Evolutionary conservation across 2,797 vertebrate genomes (phyloP), one percentile per base, ranked within the genome.

Genomic region (Limosa lapponica): DNA sequence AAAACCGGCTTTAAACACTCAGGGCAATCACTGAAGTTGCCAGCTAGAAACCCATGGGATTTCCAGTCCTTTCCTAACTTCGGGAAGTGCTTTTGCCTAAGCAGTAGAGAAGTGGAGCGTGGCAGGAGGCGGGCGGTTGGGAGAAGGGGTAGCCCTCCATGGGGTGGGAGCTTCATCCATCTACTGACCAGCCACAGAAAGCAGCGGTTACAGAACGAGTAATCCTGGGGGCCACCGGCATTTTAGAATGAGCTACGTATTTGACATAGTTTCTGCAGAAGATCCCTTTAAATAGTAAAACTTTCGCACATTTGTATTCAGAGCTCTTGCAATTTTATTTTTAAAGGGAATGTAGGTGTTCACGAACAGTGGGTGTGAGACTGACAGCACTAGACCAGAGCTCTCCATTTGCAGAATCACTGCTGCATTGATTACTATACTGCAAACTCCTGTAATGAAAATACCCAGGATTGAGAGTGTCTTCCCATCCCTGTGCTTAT

Each of bases 361-460:
- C 80, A 55, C 0, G 2, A 94, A 19, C 59, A 64, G 91, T 74
- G 52, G 86, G 90, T 70, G 77, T 95, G 82, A 96, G 93, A 96
- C 94, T 94, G 95, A 96, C 93, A 96, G 96, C 93, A 89, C 91
- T 87, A 93, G 96, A 95, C 89, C 96, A 91, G 89, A 94, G 73
- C 78, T 65, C 93, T 87, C 93, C 80, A 32, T 89, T 94, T 95
- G 85, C 95, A 84, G 94, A 55, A 90, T 44, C 74, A 39, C 89
- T 95, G 77, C 90, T 91, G 89, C 90, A 71, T 24, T 59, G 77
- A 75, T 71, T 96, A 49, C 82, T 84, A 41, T 70, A 22, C 67
- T 64, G 90, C 87, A 93, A 55, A 43, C 25, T 88, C 61, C 66
- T 90, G 80, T 18, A 23, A 93, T 59, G 77, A 62, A 75, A 86